Conservation (phyloP, 2,888 invertebrate species). For the Caenorhabditis sp. region DNA sequence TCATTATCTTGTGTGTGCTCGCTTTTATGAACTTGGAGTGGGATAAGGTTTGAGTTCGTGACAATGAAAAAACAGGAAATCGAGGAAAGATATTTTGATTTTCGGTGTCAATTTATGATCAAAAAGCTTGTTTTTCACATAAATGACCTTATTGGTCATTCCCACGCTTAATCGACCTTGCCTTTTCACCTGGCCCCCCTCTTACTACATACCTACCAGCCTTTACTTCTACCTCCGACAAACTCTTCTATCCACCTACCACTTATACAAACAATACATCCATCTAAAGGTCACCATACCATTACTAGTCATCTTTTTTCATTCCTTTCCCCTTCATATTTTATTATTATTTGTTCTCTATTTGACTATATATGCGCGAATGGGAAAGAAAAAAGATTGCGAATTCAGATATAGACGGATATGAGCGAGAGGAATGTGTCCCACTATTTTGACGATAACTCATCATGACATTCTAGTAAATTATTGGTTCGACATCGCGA, state of each 20-base stretch:
- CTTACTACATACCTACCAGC: background rate
- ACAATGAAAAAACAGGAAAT: too few species aligned
- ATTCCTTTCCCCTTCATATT: background rate
- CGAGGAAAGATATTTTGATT: too few species aligned
- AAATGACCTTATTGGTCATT: too few species aligned
- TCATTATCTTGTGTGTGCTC: too few species aligned
- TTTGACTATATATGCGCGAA: background rate
- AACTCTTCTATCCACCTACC: background rate
- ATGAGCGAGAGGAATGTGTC: background rate
- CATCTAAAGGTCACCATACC: background rate
- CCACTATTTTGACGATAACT: background rate
- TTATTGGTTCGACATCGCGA: background rate
- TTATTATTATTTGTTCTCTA: background rate
- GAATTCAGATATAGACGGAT: background rate
- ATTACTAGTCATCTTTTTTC: background rate
- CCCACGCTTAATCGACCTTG: background rate
- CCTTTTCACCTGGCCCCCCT: background rate
- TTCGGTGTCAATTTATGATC: too few species aligned
- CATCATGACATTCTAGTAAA: background rate
- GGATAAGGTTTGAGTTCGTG: too few species aligned
- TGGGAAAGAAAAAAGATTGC: background rate
- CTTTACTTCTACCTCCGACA: too few species aligned
- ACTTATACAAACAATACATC: slow-evolving; percentile 1
- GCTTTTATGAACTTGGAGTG: too few species aligned
- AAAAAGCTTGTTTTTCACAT: too few species aligned